Percentiles rank a stretch among this genome's conserved stretches.
These are phyloP conservation scores for Panzeria rudis DNA, from an alignment of 2,888 invertebrate genomes.

Conservation along the genomic window DNA sequence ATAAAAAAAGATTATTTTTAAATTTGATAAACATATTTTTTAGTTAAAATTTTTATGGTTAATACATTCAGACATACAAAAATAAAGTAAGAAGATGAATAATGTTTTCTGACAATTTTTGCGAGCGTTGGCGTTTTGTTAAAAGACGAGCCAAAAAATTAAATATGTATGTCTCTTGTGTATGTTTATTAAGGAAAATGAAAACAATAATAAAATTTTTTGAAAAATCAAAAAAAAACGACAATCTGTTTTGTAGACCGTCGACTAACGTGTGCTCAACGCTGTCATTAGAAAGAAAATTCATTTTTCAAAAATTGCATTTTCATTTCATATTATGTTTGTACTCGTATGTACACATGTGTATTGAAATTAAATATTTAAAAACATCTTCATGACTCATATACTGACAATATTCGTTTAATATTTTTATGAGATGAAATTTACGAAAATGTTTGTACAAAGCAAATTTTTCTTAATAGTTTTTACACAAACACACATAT, in stretches of 20 bases:
- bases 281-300: slow-evolving; percentile 46
- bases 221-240: slow-evolving; percentile 30
- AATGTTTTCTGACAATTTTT: slow-evolving; percentile 44
- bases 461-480: slow-evolving; percentile 41
- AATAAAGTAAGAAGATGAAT: slow-evolving; percentile 59
- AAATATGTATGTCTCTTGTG: slow-evolving; percentile 3
- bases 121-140: slow-evolving; percentile 62
- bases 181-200: slow-evolving; percentile 34
- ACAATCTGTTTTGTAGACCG: slow-evolving; percentile 23
- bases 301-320: slow-evolving; percentile 46
- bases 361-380: slow-evolving; percentile 9
- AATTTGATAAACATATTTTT: slow-evolving; percentile 60
- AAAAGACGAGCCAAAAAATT: slow-evolving; percentile 61
- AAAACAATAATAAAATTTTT: slow-evolving; percentile 50
- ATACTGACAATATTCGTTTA: background rate
- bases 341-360: background rate
- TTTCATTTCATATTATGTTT: background rate
- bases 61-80: background rate
- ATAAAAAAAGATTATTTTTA: slow-evolving; percentile 54
- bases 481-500: slow-evolving; percentile 13
- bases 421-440: slow-evolving; percentile 6
- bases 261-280: slow-evolving; percentile 26
- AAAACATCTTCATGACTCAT: slow-evolving; percentile 49
- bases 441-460: background rate
- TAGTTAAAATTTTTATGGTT: slow-evolving; percentile 8